Percentiles rank a stretch among this genome's conserved stretches.
phyloP scores from a whole-genome alignment of 2,888 invertebrate species.

The Drosophila prolongata region DNA sequence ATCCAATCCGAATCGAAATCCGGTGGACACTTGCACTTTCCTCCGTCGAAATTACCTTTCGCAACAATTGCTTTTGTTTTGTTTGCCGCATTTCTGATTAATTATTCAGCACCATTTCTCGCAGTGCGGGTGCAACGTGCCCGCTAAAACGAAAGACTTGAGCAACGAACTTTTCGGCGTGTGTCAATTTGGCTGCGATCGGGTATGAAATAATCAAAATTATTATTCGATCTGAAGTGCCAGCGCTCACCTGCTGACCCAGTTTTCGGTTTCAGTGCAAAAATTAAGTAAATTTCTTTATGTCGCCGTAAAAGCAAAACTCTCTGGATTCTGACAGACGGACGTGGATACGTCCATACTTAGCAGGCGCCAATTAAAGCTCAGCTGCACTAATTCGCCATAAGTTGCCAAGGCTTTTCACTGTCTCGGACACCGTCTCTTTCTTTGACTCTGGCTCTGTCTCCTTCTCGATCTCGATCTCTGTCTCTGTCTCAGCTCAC shows the following conservation, averaged over 20 bases:
- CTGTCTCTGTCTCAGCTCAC: slow-evolving; percentile 8
- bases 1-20: slow-evolving; percentile 21
- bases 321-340: slow-evolving; percentile 33
- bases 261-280: slow-evolving; percentile 50
- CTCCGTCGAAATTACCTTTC: slow-evolving; percentile 46
- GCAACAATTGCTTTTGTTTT: slow-evolving; percentile 29
- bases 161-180: slow-evolving; percentile 59
- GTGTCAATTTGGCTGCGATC: slow-evolving; percentile 17
- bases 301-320: slow-evolving; percentile 14
- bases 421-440: slow-evolving; percentile 42
- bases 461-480: slow-evolving; percentile 5
- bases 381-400: slow-evolving; percentile 75
- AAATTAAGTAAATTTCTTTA: slow-evolving; percentile 38
- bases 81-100: slow-evolving; percentile 48
- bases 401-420: slow-evolving; percentile 63
- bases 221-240: slow-evolving; percentile 31
- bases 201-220: slow-evolving; percentile 46
- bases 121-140: slow-evolving; percentile 49
- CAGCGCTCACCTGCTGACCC: slow-evolving; percentile 60
- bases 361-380: slow-evolving; percentile 64
- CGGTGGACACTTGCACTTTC: slow-evolving; percentile 67
- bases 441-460: slow-evolving; percentile 35
- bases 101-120: slow-evolving; percentile 58
- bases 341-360: slow-evolving; percentile 34
- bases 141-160: slow-evolving; percentile 62